Evolutionary conservation across 2,113 vertebrate species (phyloP), one percentile per base, ranked within the genome.

Genomic region (Malurus elegans): DNA sequence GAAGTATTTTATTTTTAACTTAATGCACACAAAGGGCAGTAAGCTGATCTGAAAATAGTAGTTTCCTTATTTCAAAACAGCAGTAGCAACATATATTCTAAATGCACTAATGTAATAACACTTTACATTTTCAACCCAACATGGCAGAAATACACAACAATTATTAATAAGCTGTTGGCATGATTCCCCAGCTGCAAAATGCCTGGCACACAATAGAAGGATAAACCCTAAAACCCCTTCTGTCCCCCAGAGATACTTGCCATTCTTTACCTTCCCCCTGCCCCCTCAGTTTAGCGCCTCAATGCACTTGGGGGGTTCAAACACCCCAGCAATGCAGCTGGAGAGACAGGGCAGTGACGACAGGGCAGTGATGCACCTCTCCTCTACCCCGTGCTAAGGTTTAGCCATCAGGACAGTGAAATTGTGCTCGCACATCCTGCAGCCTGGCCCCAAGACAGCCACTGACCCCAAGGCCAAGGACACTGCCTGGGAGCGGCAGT

Each of bases 401-500:
- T 3, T 34, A 31, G 24, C 60, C 65, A 44, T 47, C 34, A 10
- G 48, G 25, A 65, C 69, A 66, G 25, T 11, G 40, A 29, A 34
- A 71, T 1, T 9, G 25, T 11, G 29, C 40, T 74, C 10, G 0
- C 47, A 54, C 8, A 20, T 9, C 58, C 45, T 40, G 56, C 51
- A 85, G 31, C 56, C 48, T 38, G 44, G 61, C 16, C 71, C 17
- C 45, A 5, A 42, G 84, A 67, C 14, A 66, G 10, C 26, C 64
- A 11, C 28, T 4, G 18, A 70, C 18, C 31, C 54, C 28, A 15
- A 0, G 8, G 58, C 58, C 0, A 0, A 57, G 42, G 45, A 56
- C n/a, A 18, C 20, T 1, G 20, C 47, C 76, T 14, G 60, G 51
- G 38, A 60, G 44, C 0, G 0, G 34, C 1, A 1, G 58, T 66